Percentiles rank a stretch among this genome's conserved stretches.
Conservation (phyloP, 2,797 vertebrate genomes). For the Myripristis murdjan region DNA sequence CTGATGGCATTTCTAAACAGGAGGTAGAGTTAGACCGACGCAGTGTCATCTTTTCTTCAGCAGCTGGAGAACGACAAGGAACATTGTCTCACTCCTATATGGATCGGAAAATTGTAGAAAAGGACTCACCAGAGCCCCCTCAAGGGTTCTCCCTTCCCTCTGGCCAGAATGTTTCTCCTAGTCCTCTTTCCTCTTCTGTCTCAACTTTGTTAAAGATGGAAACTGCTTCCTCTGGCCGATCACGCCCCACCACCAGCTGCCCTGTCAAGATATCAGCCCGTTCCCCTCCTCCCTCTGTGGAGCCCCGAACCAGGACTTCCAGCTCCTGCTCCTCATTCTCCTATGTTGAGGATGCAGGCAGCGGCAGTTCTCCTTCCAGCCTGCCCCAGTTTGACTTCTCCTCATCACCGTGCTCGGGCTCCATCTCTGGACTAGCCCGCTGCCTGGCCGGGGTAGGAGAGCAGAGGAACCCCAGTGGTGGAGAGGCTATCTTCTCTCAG, state of each 20-base stretch:
- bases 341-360: constrained; percentile 90
- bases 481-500: constrained; percentile 89
- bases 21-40: constrained; percentile 92
- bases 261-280: constrained; percentile 91
- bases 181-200: constrained; percentile 70
- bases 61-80: constrained; percentile 87
- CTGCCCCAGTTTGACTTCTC: constrained; percentile 94
- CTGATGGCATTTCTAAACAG: constrained; percentile 88
- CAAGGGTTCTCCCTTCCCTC: constrained; percentile 88
- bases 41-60: constrained; percentile 93
- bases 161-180: constrained; percentile 82
- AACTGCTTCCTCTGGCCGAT: constrained; percentile 80
- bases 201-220: constrained; percentile 67
- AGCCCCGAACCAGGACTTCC: constrained; percentile 91
- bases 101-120: constrained; percentile 88
- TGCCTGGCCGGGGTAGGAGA: constrained; percentile 86
- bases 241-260: constrained; percentile 90
- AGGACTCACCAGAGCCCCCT: constrained; percentile 88
- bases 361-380: constrained; percentile 92
- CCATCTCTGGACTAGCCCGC: constrained; percentile 81
- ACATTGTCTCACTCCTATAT: constrained; percentile 87
- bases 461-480: constrained; percentile 83
- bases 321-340: constrained; percentile 94
- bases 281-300: constrained; percentile 89
- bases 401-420: constrained; percentile 91